Evolutionary conservation across 2,797 vertebrate genomes (phyloP), one percentile per base, ranked within the genome.

Genomic region (Oryzias dopingdopingensis): DNA sequence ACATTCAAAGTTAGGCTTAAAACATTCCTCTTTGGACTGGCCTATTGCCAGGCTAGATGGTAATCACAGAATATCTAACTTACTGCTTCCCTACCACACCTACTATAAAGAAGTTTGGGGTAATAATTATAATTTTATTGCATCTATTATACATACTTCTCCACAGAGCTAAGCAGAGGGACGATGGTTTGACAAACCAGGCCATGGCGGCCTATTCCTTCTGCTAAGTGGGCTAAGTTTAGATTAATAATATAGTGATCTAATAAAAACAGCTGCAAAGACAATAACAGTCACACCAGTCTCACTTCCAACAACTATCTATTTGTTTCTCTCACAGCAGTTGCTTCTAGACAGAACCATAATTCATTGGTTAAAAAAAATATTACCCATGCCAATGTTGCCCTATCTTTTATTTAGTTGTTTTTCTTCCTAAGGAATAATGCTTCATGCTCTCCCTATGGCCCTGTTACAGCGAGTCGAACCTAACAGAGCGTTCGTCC

Each of bases 401-500:
- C 67, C 52, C 74, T 50, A 62, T 81, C 72, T 66, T 87, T 86
- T 85, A 77, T 76, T 82, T 70, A 79, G 59, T 72, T 49, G 80
- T 84, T 79, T 84, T 84, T 72, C 64, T 63, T 67, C 59, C 52
- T 61, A 66, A 62, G 69, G 72, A 77, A 86, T 80, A 89, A 86
- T 76, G 84, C 85, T 86, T 72, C 74, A 56, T 32, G 49, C 52
- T 6, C 77, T 92, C 91, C 89, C 90, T 66, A 62, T 80, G 85
- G 89, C 82, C 85, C 88, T 82, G 86, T 90, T 90, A 88, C 77
- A 70, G 74, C 81, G 82, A 73, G 62, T 77, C 42, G 52, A 77
- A 86, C 83, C 85, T 85, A 87, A 88, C 87, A 42, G 86, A 87
- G 84, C 78, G 68, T 86, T 84, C 76, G 74, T 90, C 84, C 87